Evolutionary conservation across 2,888 invertebrate genomes (phyloP), one percentile per base, ranked within the genome.

Genomic region (Digitonthophagus gazella): DNA sequence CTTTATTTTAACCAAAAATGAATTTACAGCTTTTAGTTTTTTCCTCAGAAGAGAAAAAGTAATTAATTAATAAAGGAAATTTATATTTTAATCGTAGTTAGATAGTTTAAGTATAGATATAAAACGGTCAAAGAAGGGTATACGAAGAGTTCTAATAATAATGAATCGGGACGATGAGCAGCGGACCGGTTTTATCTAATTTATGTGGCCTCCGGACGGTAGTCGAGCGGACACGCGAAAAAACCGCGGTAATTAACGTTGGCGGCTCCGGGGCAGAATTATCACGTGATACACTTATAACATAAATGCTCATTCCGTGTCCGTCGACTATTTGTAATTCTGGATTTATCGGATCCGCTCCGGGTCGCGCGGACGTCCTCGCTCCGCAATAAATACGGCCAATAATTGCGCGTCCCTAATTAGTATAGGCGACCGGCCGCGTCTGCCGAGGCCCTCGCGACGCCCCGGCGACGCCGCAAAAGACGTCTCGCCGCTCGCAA

Each of bases 291-390:
- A 61, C 61, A 20, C 61, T 3, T 61, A 61, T 61, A 61, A 61
- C 61, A 61, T 61, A 61, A 61, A 61, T 61, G 61, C 61, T 61
- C 61, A 61, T 61, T 61, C 61, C 61, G 61, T 61, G 61, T 61
- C 19, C 18, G 61, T 61, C 15, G n/a, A 61, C 61, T 61, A 61
- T 61, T 61, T 61, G 61, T 61, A 61, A 61, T 61, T 18, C 19
- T 18, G 61, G 20, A 61, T 61, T 61, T 61, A 61, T 61, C 61
- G 61, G 20, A 18, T 61, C 61, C 28, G 28, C 8, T 11, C 28
- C 28, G 8, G 28, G 28, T 44, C 11, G 11, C 28, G 28, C 6
- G 8, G 28, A 44, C 28, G 28, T 44, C 28, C 28, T 44, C 28
- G 28, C 8, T 44, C 8, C 28, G 28, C 28, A 44, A 44, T 44